Conservation (phyloP, 2,113 vertebrate species). For the Saimiri boliviensis region DNA sequence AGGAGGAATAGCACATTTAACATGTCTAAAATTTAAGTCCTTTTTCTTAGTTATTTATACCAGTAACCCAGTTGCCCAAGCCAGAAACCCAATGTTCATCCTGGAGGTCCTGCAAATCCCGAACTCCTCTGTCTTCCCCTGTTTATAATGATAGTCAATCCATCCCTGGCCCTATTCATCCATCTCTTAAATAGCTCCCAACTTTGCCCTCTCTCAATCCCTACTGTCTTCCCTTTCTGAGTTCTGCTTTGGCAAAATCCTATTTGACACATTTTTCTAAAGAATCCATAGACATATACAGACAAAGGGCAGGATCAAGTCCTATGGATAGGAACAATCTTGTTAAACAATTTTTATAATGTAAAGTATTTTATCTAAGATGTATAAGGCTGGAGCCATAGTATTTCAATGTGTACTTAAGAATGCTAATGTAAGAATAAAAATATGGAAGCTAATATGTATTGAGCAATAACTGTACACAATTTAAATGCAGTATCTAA, state of each 20-base stretch:
- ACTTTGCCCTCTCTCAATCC: neutral
- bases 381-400: neutral
- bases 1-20: neutral
- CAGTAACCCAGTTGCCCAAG: neutral
- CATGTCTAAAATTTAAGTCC: neutral
- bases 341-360: neutral
- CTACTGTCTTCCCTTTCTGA: neutral
- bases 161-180: fast-evolving
- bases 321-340: neutral
- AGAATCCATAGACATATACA: neutral
- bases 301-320: neutral
- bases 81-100: neutral
- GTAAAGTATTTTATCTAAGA: neutral
- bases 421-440: neutral
- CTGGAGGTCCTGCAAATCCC: neutral
- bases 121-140: neutral
- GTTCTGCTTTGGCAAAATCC: neutral
- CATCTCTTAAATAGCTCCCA: neutral
- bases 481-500: neutral
- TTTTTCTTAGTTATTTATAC: neutral
- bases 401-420: neutral
- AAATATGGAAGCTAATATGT: neutral
- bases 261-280: neutral
- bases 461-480: neutral
- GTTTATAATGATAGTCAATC: neutral